Evolutionary conservation across 1,140 invertebrate genomes (phyloP), one percentile per base, ranked within the genome.

Genomic region (Nasonia giraulti): DNA sequence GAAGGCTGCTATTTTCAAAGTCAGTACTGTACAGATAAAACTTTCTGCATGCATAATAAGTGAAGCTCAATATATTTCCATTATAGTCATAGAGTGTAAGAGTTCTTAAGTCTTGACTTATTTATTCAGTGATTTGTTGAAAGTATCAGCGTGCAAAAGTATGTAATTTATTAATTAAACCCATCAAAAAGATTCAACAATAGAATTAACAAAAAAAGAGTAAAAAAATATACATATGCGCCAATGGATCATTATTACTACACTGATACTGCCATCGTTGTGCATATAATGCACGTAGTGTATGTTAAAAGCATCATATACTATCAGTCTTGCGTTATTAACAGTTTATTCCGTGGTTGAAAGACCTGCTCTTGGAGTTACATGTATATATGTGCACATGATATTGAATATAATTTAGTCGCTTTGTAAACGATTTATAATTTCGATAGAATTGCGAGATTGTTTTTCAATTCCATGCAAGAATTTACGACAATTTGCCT

Each of bases 211-310:
- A 68, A 40, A 80, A 80, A 80, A 12, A 68, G 74, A 50, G 10
- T 55, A 62, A 74, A 69, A 55, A 10, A 55, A 82, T 66, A 66
- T 2, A 40, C 44, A 69, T 62, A 55, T 73, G 40, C 40, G 81
- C n/a, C 44, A 79, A 71, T 71, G 75, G 66, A 71, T 83, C 31
- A 68, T 81, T 80, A 78, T 33, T 83, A 81, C 78, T 86, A 83
- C 85, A 86, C 80, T 81, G 55, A 87, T 87, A 87, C 86, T 86
- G 87, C 80, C 86, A 86, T 88, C 68, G 23, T 78, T 84, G 62
- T 82, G 74, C 55, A 78, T 83, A 14, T 12, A 62, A 84, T 85
- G 82, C 73, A 74, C 79, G 50, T 84, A 74, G 66, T 86, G 69
- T 81, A 83, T 81, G 73, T 86, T 86, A 73, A 44, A 84, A 84